Evolutionary conservation across 1,140 invertebrate species (phyloP), one percentile per base, ranked within the genome.

Genomic region (Danaus melanippus): DNA sequence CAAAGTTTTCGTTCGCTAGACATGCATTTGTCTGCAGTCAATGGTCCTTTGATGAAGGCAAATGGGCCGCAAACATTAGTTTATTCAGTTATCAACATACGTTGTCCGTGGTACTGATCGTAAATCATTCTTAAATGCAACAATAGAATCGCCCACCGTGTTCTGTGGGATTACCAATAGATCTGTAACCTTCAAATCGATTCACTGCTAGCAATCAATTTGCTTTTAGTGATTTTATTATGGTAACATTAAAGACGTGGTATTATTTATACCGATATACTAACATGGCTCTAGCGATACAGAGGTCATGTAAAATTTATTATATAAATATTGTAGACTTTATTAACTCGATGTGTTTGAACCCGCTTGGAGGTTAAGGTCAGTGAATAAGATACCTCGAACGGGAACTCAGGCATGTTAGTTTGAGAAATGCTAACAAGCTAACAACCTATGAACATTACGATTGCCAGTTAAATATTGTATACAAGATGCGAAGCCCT

Each of bases 1-100:
- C 56, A 58, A 58, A 48, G 56, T 54, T 57, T 52, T 42, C 56
- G 50, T 54, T 54, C 47, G 58, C 44, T 60, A 46, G 54, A 62
- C 54, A 42, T 62, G 57, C 59, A 68, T 68, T 69, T 62, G 97
- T 83, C 88, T 97, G 92, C 90, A 56, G 51, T 71, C 61, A 76
- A 82, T 77, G 58, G 64, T 71, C 64, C 69, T 77, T 81, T 82
- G 76, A 82, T 74, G 65, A 66, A 67, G 60, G 64, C 69, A 74
- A 82, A 81, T 82, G 70, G 64, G 50, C 72, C 76, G 70, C 74
- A 62, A 77, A 73, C 63, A 68, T 70, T 62, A 74, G 68, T 69
- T 70, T 72, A 59, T 66, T 74, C 75, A 65, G 71, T 74, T 71
- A 79, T 79, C 71, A 80, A 76, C 79, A 71, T 76, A 60, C 56